Evolutionary conservation across 2,113 vertebrate species (phyloP).

Genomic region (Hydropotes inermis): DNA sequence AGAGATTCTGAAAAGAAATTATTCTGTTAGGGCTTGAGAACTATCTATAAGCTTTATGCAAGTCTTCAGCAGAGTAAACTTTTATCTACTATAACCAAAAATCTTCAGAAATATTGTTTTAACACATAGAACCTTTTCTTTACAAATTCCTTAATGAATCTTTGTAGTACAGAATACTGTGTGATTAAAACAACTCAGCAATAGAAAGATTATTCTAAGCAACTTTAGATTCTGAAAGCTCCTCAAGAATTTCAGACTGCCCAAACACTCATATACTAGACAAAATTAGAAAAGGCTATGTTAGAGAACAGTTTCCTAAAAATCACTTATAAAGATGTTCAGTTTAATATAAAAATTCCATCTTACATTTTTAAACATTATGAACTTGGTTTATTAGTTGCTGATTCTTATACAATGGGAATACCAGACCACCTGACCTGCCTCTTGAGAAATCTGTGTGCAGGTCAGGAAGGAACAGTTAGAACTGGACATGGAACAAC

Average conservation of each 20-base stretch:
- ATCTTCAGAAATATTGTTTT: neutral
- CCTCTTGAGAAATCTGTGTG: neutral
- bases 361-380: neutral
- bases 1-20: slow-evolving; percentile 84
- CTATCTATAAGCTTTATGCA: neutral
- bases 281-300: neutral
- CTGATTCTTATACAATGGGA: neutral
- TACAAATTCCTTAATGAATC: neutral
- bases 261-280: neutral
- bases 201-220: neutral
- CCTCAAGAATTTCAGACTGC: slow-evolving; percentile 11
- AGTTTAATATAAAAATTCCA: neutral
- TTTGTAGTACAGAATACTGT: neutral
- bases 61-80: neutral
- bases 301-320: neutral
- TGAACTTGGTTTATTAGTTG: neutral
- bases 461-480: neutral
- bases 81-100: slow-evolving; percentile 8
- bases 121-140: neutral
- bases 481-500: neutral
- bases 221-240: slow-evolving; percentile 13
- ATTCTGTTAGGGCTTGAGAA: neutral
- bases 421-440: neutral
- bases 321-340: neutral
- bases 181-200: neutral